Percentiles rank a stretch among this genome's conserved stretches.
phyloP scores from a whole-genome alignment of 2,888 invertebrate genomes.

The Lithophane leautieri region DNA sequence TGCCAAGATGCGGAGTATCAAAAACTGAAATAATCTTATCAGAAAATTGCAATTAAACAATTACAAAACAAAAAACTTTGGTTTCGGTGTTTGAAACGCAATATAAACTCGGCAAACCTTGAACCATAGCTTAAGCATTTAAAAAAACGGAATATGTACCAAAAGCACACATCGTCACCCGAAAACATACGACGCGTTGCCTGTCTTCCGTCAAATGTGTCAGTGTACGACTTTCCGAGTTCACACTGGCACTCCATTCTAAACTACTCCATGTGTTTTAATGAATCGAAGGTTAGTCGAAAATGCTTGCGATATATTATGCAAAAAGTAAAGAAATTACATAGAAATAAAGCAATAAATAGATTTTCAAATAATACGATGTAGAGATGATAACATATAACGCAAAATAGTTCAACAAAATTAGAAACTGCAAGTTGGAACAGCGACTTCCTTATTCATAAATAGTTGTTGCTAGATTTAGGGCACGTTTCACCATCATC shows the following conservation, averaged over 20 bases:
- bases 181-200: neutral
- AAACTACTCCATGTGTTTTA: conserved; percentile 18
- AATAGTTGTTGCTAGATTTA: conserved; percentile 26
- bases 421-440: conserved; percentile 23
- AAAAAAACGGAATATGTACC: neutral
- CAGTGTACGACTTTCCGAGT: neutral
- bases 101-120: neutral
- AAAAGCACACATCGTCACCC: neutral
- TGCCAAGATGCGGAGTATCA: neutral
- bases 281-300: conserved; percentile 4
- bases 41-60: neutral
- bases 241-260: conserved; percentile 24
- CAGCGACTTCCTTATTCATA: conserved; percentile 37
- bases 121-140: neutral
- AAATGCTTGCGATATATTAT: conserved; percentile 28
- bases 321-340: conserved; percentile 4
- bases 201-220: too few species aligned
- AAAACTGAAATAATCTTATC: neutral
- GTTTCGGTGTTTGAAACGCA: neutral
- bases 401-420: conserved; percentile 42
- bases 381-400: conserved; percentile 13
- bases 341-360: conserved; percentile 47
- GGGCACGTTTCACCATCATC: conserved; percentile 5
- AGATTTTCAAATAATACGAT: conserved; percentile 35
- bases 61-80: neutral